Percentiles rank a stretch among this genome's conserved stretches.
These are phyloP conservation scores for Gasteruption jaculator DNA, from an alignment of 2,888 invertebrate genomes.

Conservation along the genomic window DNA sequence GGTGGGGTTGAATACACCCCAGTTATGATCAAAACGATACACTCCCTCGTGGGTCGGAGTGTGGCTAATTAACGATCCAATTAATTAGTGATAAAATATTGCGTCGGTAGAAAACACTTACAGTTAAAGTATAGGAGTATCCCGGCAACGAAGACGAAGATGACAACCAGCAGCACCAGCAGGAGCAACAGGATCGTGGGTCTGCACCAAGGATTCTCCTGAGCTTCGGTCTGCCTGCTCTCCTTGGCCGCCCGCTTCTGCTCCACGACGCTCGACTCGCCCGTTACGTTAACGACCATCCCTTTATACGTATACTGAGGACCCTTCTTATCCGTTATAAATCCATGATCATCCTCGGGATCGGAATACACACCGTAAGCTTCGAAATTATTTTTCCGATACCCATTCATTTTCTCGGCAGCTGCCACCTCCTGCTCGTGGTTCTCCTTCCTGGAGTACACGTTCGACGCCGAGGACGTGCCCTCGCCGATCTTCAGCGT, in stretches of 20 bases:
- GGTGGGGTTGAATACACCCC: too few species aligned
- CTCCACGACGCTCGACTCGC: constrained; percentile 47
- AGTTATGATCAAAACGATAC: too few species aligned
- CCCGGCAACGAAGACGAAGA: constrained; percentile 59
- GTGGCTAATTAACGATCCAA: background rate
- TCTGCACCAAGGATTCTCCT: constrained; percentile 56
- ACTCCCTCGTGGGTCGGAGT: too few species aligned
- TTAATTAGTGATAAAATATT: background rate
- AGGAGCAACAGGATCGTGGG: constrained; percentile 58
- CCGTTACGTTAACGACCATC: constrained; percentile 48
- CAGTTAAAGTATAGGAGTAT: constrained; percentile 61
- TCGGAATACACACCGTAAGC: constrained; percentile 50
- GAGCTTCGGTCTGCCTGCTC: constrained; percentile 46
- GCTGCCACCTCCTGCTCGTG: constrained; percentile 30
- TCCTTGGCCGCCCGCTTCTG: constrained; percentile 42
- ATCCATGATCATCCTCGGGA: constrained; percentile 49
- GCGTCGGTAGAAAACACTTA: constrained; percentile 45
- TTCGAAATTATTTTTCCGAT: constrained; percentile 48
- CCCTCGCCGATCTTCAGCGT: constrained; percentile 45
- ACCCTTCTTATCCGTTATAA: constrained; percentile 42
- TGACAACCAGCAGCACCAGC: constrained; percentile 56
- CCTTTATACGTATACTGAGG: constrained; percentile 48
- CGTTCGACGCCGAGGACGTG: constrained; percentile 31
- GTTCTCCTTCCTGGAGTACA: constrained; percentile 34
- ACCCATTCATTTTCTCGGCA: constrained; percentile 46